Evolutionary conservation across 1,140 invertebrate genomes (phyloP).

Genomic region (Cydia splendana): DNA sequence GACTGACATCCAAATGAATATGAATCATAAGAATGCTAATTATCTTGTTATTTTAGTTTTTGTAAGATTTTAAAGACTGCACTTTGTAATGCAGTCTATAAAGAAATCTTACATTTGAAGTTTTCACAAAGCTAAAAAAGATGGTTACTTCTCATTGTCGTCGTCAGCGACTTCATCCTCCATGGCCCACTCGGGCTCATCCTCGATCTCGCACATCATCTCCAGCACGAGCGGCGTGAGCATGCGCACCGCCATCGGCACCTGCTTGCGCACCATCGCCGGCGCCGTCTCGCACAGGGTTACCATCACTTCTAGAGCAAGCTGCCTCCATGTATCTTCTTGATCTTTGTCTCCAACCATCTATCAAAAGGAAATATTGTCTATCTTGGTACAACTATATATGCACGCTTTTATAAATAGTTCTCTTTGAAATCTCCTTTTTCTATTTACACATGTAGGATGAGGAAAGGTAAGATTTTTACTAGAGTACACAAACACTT

Average conservation of each 20-base stretch:
- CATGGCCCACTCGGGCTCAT: slow-evolving; percentile 92
- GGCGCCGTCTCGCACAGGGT: slow-evolving; percentile 97
- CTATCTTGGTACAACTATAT: too few species aligned
- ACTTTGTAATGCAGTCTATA: slow-evolving; percentile 46
- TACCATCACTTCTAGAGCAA: slow-evolving; percentile 96
- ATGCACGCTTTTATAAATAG: too few species aligned
- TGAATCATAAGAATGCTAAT: slow-evolving; percentile 64
- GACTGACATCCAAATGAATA: slow-evolving; percentile 68
- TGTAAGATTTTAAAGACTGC: slow-evolving; percentile 55
- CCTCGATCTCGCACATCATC: slow-evolving; percentile 99
- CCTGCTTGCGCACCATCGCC: slow-evolving; percentile 96
- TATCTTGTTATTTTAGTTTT: slow-evolving; percentile 64
- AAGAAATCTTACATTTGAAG: slow-evolving; percentile 52
- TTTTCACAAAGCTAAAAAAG: slow-evolving; percentile 17
- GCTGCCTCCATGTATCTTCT: slow-evolving; percentile 92
- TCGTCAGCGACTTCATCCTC: slow-evolving; percentile 91
- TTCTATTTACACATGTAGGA: too few species aligned
- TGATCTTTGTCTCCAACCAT: slow-evolving; percentile 87
- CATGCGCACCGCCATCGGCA: slow-evolving; percentile 88
- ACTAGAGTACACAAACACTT: too few species aligned
- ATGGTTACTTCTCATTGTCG: slow-evolving; percentile 85
- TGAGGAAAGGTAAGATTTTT: too few species aligned
- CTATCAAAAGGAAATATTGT: slow-evolving; percentile 44
- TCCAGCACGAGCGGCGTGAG: slow-evolving; percentile 92
- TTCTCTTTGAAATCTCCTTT: too few species aligned